These are phyloP conservation scores for Ataeniobius toweri DNA, from an alignment of 2,797 vertebrate species.

Conservation along the genomic window DNA sequence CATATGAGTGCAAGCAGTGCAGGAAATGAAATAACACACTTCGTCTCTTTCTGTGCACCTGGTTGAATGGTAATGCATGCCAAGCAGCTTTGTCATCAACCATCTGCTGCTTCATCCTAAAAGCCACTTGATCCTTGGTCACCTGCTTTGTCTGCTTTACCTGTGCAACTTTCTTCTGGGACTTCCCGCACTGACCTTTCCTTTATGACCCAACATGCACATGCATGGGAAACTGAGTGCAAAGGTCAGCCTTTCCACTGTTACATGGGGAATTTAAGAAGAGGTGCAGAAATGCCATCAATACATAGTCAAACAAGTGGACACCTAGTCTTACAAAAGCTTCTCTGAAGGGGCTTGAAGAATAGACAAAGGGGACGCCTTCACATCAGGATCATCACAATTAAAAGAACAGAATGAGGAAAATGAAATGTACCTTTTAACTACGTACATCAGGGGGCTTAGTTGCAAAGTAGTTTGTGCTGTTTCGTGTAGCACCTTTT, in stretches of 20 bases:
- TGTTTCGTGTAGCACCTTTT: no score
- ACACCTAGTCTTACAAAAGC: background rate
- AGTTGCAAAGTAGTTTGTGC: no score
- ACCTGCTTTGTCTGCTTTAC: constrained; percentile 23
- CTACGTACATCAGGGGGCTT: no score
- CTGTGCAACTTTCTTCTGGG: constrained; percentile 5
- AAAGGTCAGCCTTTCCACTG: constrained; percentile 11
- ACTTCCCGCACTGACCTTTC: constrained; percentile 18
- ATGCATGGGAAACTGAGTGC: background rate
- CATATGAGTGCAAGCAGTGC: constrained; percentile 35
- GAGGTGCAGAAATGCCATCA: constrained; percentile 1
- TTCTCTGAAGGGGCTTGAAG: background rate
- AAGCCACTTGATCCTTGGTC: constrained; percentile 32
- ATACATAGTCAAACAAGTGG: background rate
- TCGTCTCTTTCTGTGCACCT: constrained; percentile 37
- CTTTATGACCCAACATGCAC: constrained; percentile 10
- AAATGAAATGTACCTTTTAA: no score
- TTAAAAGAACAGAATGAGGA: background rate
- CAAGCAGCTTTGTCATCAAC: constrained; percentile 51
- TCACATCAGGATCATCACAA: background rate
- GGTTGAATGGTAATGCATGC: constrained; percentile 59
- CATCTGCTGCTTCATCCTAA: constrained; percentile 51
- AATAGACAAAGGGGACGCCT: background rate
- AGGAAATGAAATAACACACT: constrained; percentile 28
- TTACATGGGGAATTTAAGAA: background rate